phyloP scores from a whole-genome alignment of 2,113 vertebrate genomes.

The Embiotoca jacksoni region DNA sequence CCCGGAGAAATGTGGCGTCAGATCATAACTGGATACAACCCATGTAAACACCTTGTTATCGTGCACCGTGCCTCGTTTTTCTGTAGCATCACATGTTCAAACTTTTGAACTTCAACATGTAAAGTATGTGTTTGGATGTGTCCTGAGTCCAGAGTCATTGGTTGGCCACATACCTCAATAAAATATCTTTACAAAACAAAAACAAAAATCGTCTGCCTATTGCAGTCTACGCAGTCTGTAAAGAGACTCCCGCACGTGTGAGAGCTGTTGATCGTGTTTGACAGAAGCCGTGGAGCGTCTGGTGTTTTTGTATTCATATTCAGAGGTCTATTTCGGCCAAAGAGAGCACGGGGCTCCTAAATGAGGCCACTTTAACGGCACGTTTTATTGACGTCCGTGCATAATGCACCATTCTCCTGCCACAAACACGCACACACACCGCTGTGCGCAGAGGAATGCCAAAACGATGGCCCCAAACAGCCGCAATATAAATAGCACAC shows the following conservation, averaged over 20 bases:
- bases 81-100: conserved; percentile 51
- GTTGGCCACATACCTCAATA: conserved; percentile 68
- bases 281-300: conserved; percentile 2
- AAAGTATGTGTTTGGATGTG: conserved; percentile 53
- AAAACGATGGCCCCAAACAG: conserved; percentile 25
- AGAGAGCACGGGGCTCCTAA: not conserved
- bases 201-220: not conserved
- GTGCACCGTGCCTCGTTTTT: conserved; percentile 24
- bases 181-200: conserved; percentile 63
- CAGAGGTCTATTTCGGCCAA: not conserved
- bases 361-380: conserved; percentile 12
- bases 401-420: conserved; percentile 30
- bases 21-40: conserved; percentile 49
- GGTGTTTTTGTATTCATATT: not conserved
- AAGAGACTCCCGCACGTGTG: too few relatives aligned
- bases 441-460: conserved; percentile 31
- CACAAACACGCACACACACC: not conserved
- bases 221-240: too few relatives aligned
- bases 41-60: conserved; percentile 27
- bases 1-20: not conserved
- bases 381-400: conserved; percentile 10
- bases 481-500: conserved; percentile 47
- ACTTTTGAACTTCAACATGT: conserved; percentile 43
- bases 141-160: conserved; percentile 25
- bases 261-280: too few relatives aligned